Evolutionary conservation across 2,113 vertebrate species (phyloP).

Genomic region (Syrrhaptes paradoxus): DNA sequence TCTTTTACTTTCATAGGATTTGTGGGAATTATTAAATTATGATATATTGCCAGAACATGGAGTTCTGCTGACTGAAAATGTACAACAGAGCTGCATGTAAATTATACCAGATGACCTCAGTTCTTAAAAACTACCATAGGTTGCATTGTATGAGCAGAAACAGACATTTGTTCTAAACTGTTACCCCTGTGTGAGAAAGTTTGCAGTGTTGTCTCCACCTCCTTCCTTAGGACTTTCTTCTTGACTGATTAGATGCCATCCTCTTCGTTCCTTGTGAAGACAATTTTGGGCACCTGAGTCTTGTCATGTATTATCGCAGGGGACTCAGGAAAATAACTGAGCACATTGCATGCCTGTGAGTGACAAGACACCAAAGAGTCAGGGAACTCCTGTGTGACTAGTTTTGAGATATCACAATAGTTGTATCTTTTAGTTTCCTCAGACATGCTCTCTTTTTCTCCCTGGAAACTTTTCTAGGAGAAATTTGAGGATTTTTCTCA

Average conservation of each 20-base stretch:
- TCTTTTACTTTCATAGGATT: not conserved
- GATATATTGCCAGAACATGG: not conserved
- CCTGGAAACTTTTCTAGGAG: not conserved
- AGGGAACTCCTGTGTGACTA: not conserved
- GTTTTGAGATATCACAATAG: not conserved
- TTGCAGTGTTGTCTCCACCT: not conserved
- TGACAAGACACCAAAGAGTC: not conserved
- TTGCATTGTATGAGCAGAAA: not conserved
- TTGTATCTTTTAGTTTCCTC: not conserved
- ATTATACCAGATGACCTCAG: not conserved
- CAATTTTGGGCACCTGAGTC: not conserved
- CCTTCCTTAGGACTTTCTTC: not conserved
- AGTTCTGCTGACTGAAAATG: not conserved
- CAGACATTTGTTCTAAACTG: not conserved
- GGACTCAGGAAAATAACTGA: not conserved
- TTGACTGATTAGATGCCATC: not conserved
- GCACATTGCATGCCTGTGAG: not conserved
- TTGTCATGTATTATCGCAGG: not conserved
- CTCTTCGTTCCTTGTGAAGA: not conserved
- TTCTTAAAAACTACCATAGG: not conserved
- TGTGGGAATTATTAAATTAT: not conserved
- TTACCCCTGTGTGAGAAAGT: not conserved
- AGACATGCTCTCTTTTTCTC: not conserved
- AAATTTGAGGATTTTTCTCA: not conserved
- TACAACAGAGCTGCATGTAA: not conserved